Conservation (phyloP, 2,888 invertebrate species). For the Hypomecis punctinalis region DNA sequence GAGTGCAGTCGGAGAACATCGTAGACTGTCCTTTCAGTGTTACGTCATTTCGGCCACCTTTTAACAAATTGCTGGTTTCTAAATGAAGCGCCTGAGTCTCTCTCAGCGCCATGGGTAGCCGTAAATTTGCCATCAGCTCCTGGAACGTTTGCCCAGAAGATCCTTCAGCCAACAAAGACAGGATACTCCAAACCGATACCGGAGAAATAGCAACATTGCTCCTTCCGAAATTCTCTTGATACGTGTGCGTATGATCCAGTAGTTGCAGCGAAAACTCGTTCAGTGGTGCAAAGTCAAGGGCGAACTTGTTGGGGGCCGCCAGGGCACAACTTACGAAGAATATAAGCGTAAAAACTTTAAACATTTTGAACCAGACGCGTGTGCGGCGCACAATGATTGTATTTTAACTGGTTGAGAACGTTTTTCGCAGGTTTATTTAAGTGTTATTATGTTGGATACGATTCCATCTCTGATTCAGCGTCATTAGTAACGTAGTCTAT, state of each 20-base stretch:
- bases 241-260: slow-evolving; percentile 70
- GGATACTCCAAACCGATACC: slow-evolving; percentile 75
- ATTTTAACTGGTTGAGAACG: slow-evolving; percentile 68
- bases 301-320: slow-evolving; percentile 56
- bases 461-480: slow-evolving; percentile 15
- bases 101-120: slow-evolving; percentile 66
- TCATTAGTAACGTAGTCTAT: slow-evolving; percentile 20
- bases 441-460: slow-evolving; percentile 37
- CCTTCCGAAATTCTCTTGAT: slow-evolving; percentile 69
- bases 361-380: slow-evolving; percentile 66
- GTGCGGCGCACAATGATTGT: slow-evolving; percentile 62
- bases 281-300: slow-evolving; percentile 61
- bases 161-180: slow-evolving; percentile 74
- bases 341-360: slow-evolving; percentile 58
- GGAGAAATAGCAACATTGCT: slow-evolving; percentile 74
- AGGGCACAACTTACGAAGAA: slow-evolving; percentile 50
- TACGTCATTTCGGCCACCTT: slow-evolving; percentile 62
- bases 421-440: slow-evolving; percentile 47
- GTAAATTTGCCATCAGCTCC: slow-evolving; percentile 66
- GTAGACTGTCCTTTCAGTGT: slow-evolving; percentile 65
- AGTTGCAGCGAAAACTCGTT: slow-evolving; percentile 72
- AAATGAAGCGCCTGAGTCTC: slow-evolving; percentile 69
- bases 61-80: slow-evolving; percentile 61
- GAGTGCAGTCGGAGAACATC: slow-evolving; percentile 66
- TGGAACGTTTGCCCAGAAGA: slow-evolving; percentile 72